phyloP scores from a whole-genome alignment of 2,888 invertebrate species.

The Pseudococcus jackbeardsleyi region DNA sequence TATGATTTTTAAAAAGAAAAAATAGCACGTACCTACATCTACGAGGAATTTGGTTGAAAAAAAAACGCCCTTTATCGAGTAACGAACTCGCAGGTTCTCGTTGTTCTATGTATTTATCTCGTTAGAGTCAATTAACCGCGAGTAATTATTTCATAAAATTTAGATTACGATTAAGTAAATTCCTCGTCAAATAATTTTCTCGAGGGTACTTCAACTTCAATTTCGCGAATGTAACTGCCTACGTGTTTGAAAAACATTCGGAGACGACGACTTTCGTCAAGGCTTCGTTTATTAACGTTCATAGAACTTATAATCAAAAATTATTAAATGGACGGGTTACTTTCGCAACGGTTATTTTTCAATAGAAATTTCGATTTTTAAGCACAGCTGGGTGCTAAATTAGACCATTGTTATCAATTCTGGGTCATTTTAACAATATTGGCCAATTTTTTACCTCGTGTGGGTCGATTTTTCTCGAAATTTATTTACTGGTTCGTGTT shows the following conservation, averaged over 20 bases:
- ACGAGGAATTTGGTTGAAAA: not conserved
- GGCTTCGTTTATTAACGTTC: not conserved
- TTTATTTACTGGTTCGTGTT: too few species aligned
- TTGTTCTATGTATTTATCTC: slow-evolving; percentile 12
- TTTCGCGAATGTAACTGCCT: not conserved
- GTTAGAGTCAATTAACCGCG: not conserved
- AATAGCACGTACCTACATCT: not conserved
- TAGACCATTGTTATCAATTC: too few species aligned
- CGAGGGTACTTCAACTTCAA: not conserved
- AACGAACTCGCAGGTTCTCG: not conserved
- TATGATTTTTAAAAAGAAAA: not conserved
- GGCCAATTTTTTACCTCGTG: too few species aligned
- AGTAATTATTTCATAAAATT: slow-evolving; percentile 38
- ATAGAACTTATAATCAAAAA: slow-evolving; percentile 11
- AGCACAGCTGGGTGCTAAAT: not conserved
- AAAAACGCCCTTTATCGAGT: slow-evolving; percentile 31
- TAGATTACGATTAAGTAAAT: slow-evolving; percentile 23
- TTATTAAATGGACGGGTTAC: not conserved
- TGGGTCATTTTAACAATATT: too few species aligned
- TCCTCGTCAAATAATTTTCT: slow-evolving; percentile 1
- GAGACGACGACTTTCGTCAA: not conserved
- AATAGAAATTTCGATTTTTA: not conserved
- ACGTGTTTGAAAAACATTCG: not conserved
- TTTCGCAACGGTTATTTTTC: not conserved
- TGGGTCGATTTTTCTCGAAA: too few species aligned